Conservation (phyloP, 2,888 invertebrate species). For the Arrhopalites spinosus region DNA sequence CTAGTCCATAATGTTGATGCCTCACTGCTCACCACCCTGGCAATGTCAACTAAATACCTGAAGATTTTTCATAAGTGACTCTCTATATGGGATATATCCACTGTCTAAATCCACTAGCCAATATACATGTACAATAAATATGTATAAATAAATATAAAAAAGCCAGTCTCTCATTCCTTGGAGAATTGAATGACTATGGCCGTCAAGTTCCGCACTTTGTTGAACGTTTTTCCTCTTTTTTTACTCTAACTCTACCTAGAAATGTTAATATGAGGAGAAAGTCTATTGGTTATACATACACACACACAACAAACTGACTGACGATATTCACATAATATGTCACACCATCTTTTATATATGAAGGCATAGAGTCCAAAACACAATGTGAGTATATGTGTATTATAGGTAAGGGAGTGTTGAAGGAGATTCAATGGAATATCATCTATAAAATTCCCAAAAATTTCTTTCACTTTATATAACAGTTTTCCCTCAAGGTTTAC, state of each 20-base stretch:
- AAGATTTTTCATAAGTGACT: slow-evolving; percentile 14
- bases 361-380: background rate
- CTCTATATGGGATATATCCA: background rate
- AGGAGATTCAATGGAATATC: background rate
- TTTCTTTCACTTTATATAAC: background rate
- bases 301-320: no score
- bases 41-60: slow-evolving; percentile 15
- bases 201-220: no score
- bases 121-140: background rate
- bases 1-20: no score
- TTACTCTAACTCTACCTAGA: no score
- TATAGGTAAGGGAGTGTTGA: background rate
- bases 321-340: no score
- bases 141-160: no score
- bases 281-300: no score
- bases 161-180: no score
- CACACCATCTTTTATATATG: background rate
- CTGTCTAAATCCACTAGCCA: background rate
- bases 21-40: no score
- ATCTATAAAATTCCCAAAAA: background rate
- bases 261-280: no score
- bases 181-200: no score
- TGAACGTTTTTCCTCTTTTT: no score
- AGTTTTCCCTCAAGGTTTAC: background rate
- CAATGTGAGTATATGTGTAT: background rate